Evolutionary conservation across 1,140 invertebrate genomes (phyloP).

Genomic region (Rhyzopertha dominica): DNA sequence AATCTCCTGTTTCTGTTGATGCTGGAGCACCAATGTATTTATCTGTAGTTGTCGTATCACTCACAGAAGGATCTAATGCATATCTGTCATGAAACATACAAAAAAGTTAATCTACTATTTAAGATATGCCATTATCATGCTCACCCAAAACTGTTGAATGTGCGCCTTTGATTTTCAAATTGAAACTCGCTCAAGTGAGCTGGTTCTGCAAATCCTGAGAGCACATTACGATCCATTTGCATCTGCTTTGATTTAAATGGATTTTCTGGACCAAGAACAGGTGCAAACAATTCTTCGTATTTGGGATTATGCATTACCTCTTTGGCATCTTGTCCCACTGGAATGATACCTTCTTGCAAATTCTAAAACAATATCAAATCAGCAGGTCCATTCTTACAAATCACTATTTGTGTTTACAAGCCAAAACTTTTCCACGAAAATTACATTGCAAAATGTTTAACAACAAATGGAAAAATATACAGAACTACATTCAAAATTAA

Average conservation of each 20-base stretch:
- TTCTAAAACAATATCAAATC: conserved; percentile 44
- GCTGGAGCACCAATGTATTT: too few relatives aligned
- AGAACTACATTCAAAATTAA: conserved; percentile 6
- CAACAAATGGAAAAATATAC: not conserved
- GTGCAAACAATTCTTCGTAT: conserved; percentile 93
- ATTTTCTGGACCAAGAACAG: conserved; percentile 84
- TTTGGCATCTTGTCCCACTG: conserved; percentile 67
- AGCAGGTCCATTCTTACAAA: conserved; percentile 5
- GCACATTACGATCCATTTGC: conserved; percentile 80
- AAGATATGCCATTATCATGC: conserved; percentile 54
- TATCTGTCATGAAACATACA: too few relatives aligned
- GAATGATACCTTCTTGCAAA: conserved; percentile 51
- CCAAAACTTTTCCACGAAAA: not conserved
- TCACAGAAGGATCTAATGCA: too few relatives aligned
- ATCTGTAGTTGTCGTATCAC: too few relatives aligned
- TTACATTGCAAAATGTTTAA: not conserved
- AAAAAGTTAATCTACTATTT: too few relatives aligned
- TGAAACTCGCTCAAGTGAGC: conserved; percentile 96
- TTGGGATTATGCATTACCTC: conserved; percentile 91
- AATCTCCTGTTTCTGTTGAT: conserved; percentile 48
- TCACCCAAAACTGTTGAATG: conserved; percentile 88
- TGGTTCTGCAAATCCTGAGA: conserved; percentile 92
- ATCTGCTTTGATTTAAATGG: conserved; percentile 88
- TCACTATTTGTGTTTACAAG: not conserved
- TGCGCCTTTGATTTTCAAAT: conserved; percentile 96